Base-by-base conservation (phyloP, 2,888 invertebrate genomes). In the Leptogaster cylindrica region DNA sequence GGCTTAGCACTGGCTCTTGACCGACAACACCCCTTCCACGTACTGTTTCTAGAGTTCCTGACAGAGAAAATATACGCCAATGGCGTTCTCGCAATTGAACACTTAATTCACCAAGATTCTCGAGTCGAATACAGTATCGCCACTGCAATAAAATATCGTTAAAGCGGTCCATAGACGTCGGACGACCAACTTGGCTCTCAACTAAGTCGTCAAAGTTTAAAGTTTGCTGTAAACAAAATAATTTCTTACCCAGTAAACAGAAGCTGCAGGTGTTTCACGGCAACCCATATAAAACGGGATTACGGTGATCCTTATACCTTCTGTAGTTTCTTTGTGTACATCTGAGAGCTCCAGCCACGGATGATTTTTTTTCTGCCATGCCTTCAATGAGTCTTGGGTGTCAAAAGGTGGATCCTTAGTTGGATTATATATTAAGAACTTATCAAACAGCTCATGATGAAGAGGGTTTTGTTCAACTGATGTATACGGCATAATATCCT, bases 211-310 rank as follows among this genome's bases (percentile, higher is more conserved):
- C n/a, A n/a, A n/a, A n/a, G n/a, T n/a, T n/a, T n/a, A n/a, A n/a
- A n/a, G n/a, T n/a, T n/a, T n/a, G n/a, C n/a, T n/a, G n/a, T n/a
- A n/a, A n/a, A n/a, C n/a, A n/a, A n/a, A n/a, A n/a, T n/a, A n/a
- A n/a, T n/a, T 27, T 33, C 72, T 66, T 66, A 80, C 80, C 80
- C 96, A 97, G 80, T 94, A 96, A 0, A 96, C 95, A 36, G 93
- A 90, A 18, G 91, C 91, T 68, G 93, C 91, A 76, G 95, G 95
- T 46, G 93, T 91, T 79, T 94, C 94, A 68, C 95, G 86, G 75
- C 92, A 93, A 31, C 97, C 97, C 94, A 97, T 95, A 77, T 96
- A 97, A 83, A 97, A 98, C 0, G 99, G 99, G 80, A 97, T 98
- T 65, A 98, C 98, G 8, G 98, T 99, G 33, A 99, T 93, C 52